Evolutionary conservation across 2,888 invertebrate genomes (phyloP).

Genomic region (Nomada flava): DNA sequence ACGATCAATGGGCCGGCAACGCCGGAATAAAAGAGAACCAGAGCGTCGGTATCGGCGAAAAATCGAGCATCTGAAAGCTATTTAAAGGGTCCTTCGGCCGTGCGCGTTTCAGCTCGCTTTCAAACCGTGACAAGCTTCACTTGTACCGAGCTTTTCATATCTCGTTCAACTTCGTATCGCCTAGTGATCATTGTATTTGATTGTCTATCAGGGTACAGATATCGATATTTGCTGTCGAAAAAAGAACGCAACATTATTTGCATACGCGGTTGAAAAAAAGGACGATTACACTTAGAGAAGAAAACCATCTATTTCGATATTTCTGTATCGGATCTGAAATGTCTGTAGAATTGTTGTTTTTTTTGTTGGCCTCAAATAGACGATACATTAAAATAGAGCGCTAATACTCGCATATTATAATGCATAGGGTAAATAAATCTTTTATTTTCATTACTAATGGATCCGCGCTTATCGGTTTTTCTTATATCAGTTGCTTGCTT

Average conservation of each 20-base stretch:
- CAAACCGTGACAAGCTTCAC: conserved; percentile 32
- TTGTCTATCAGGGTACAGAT: background rate
- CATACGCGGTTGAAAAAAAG: background rate
- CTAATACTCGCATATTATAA: too few species aligned
- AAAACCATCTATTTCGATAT: background rate
- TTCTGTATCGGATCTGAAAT: background rate
- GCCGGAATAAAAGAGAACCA: background rate
- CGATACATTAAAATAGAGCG: too few species aligned
- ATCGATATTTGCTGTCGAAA: conserved; percentile 7
- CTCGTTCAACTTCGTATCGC: conserved; percentile 17
- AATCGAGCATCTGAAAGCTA: conserved; percentile 40
- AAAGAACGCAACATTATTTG: background rate
- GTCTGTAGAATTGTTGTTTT: background rate
- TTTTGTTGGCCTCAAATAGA: too few species aligned
- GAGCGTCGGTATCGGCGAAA: conserved; percentile 22
- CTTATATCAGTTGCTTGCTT: background rate
- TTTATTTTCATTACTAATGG: too few species aligned
- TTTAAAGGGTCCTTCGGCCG: conserved; percentile 5
- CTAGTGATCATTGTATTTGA: conserved; percentile 19
- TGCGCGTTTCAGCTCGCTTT: conserved; percentile 22
- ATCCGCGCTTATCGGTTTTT: conserved; percentile 11
- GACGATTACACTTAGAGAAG: background rate
- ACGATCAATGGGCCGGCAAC: background rate
- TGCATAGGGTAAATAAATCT: too few species aligned
- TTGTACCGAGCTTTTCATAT: conserved; percentile 40